Base-by-base conservation (phyloP, 1,140 invertebrate genomes). In the Sarcophaga bullata region DNA sequence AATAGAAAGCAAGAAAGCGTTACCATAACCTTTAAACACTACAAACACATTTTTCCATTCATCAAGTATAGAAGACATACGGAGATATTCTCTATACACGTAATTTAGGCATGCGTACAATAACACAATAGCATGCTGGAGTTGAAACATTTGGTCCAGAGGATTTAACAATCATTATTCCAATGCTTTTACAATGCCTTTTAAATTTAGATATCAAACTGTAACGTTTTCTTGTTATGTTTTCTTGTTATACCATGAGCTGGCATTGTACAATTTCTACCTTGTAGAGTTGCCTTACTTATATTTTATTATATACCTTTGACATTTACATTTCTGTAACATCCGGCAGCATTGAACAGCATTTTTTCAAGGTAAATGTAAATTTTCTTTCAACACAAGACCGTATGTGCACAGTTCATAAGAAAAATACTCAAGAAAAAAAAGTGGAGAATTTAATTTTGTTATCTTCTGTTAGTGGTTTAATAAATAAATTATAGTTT, bases 341-440 rank as follows among this genome's bases (percentile, higher is more conserved):
- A 68, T 68, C 17, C 19, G 62, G 62, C 62, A 68, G 19, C 62
- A 19, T 68, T 25, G 9, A 7, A 68, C 19, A 68, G 9, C 9
- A 68, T 68, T 17, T 68, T 37, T 37, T 68, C 62, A 68, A 68
- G 62, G 62, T 68, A 68, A 68, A 19, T 68, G 62, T 25, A 68
- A 68, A 58, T 58, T 58, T 68, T 68, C 25, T 68, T 68, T n/a
- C 62, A 68, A 68, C 62, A 68, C 25, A 68, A 68, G 6, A 58
- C 54, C 54, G 54, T 58, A n/a, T 58, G 54, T 58, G 17, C 62
- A 68, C 62, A 19, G 62, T 68, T 68, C 17, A 68, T 37, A 37
- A 8, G 62, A 68, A 68, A 68, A 25, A 68, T 17, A 68, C n/a
- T 19, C 8, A 68, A 68, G 19, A 17, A 68, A 68, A 17, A 68